Base-by-base conservation (phyloP, 2,888 invertebrate species). In the Tryphoninae sp. region DNA sequence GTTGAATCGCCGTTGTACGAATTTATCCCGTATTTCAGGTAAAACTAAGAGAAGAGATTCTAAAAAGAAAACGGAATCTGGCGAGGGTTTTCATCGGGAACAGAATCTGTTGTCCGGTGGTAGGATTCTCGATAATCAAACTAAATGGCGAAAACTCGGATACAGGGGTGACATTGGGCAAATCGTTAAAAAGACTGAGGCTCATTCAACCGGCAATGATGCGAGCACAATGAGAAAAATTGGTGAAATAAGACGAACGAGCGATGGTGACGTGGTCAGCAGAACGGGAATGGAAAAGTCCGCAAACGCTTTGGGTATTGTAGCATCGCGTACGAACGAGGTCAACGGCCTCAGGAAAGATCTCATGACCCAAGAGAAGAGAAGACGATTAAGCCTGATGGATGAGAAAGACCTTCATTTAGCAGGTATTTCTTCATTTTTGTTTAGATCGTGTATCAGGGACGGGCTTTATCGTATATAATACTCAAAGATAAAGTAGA, bases 291-390 rank as follows among this genome's bases (percentile, higher is more conserved):
- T 80, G 26, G 91, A 90, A 55, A 90, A 90, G 61, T 84, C 84
- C 22, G 23, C 55, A 19, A 88, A 86, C 80, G 80, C 87, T 0
- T 78, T 90, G 65, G 88, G 84, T 68, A 83, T 83, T 2, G 88
- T 89, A 59, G 84, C 88, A 65, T 86, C 90, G 16, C 87, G 89
- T 74, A 82, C 91, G 67, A 87, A 88, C 1, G 94, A 93, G 83
- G 94, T 94, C 73, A 95, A 95, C 84, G 95, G 95, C 53, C 86
- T 92, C 59, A 88, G 90, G 62, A 92, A 91, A 78, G 91, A 92
- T 82, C 93, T 95, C 81, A 92, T 94, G 72, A 92, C 92, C 80
- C 93, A 94, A 23, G 95, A 95, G 86, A 95, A 95, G 92, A 94
- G 94, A 90, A 92, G 95, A 89, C 94, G 95, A 86, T 93, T 94